Evolutionary conservation across 1,140 invertebrate genomes (phyloP).

Genomic region (Littorina saxatilis): DNA sequence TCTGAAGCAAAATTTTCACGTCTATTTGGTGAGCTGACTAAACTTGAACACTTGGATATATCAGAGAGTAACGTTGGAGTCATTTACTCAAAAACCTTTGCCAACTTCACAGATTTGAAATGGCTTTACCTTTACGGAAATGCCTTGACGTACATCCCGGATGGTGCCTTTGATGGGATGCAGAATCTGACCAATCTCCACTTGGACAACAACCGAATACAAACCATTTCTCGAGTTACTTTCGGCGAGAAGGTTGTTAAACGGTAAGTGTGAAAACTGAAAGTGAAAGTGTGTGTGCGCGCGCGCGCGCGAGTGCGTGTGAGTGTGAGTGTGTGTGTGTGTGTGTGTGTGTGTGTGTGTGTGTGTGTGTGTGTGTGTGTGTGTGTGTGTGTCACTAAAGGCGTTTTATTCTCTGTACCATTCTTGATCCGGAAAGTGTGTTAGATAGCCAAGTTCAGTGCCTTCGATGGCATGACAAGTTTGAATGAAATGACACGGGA

Average conservation of each 20-base stretch:
- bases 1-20: no score
- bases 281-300: no score
- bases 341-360: neutral
- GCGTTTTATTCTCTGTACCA: no score
- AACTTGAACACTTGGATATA: no score
- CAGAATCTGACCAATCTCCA: no score
- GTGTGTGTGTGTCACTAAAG: neutral
- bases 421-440: neutral
- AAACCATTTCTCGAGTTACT: neutral
- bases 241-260: neutral
- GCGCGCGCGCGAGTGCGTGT: no score
- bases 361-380: neutral
- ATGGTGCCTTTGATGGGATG: neutral
- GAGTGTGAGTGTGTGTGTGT: neutral
- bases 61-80: neutral
- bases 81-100: neutral
- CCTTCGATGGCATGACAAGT: no score
- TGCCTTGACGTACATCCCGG: no score
- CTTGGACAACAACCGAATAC: neutral
- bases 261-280: neutral
- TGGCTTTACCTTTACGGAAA: no score
- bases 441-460: no score
- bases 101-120: neutral
- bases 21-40: no score
- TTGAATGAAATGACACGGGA: no score